Evolutionary conservation across 2,113 vertebrate genomes (phyloP).

Genomic region (Muntiacus reevesi): DNA sequence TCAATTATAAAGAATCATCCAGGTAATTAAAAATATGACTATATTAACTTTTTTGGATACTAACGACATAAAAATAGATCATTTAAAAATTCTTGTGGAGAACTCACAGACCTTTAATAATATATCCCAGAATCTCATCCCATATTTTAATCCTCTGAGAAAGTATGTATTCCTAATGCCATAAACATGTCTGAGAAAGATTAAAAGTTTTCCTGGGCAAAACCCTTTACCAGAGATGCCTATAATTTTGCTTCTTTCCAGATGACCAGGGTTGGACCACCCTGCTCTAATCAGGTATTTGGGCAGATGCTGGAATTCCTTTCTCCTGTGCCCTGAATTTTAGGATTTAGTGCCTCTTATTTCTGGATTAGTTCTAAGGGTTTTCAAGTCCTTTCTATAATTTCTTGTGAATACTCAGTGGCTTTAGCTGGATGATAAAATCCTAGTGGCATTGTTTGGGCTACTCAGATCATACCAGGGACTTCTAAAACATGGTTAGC

Average conservation of each 20-base stretch:
- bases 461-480: background rate
- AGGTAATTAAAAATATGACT: background rate
- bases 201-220: background rate
- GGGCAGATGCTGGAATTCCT: background rate
- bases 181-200: background rate
- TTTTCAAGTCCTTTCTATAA: background rate
- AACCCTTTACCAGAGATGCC: background rate
- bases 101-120: background rate
- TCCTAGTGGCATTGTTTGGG: background rate
- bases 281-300: conserved; percentile 1
- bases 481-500: background rate
- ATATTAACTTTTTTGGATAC: background rate
- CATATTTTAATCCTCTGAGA: background rate
- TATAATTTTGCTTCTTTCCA: background rate
- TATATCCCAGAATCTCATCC: background rate
- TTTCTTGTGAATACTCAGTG: background rate
- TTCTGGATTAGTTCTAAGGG: background rate
- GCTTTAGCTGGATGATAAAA: conserved; percentile 5
- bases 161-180: background rate
- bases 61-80: conserved; percentile 12
- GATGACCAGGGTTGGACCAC: background rate
- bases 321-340: background rate
- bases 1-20: background rate
- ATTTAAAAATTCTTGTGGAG: background rate
- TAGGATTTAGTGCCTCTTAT: background rate